phyloP scores from a whole-genome alignment of 2,113 vertebrate species.

The Platichthys stellatus region DNA sequence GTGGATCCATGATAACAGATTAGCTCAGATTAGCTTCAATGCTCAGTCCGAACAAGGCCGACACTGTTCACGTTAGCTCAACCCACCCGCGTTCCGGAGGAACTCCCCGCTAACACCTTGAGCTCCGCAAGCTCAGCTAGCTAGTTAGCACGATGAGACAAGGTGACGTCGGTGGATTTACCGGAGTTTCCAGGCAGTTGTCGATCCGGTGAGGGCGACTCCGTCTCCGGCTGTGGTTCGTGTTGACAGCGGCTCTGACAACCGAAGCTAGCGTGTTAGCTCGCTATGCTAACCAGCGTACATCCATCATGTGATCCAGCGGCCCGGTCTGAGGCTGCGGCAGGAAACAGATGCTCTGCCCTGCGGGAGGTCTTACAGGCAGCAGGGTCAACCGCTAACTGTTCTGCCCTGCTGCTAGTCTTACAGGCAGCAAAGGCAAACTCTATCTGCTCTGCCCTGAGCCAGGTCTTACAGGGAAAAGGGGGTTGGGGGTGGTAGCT shows the following conservation, averaged over 20 bases:
- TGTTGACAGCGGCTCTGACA: constrained; percentile 57
- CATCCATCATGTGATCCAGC: constrained; percentile 66
- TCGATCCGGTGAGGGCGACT: neutral
- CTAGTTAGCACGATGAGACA: neutral
- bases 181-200: constrained; percentile 4
- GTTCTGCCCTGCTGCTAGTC: too few species aligned
- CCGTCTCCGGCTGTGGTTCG: constrained; percentile 3
- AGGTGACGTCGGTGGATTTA: constrained; percentile 24
- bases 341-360: neutral
- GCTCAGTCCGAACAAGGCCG: constrained; percentile 51
- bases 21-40: constrained; percentile 35
- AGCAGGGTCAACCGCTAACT: neutral
- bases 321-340: neutral
- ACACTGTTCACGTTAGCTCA: constrained; percentile 39
- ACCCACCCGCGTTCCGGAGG: constrained; percentile 34
- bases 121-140: constrained; percentile 38
- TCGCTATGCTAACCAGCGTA: constrained; percentile 12
- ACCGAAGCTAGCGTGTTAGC: constrained; percentile 62
- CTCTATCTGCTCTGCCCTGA: neutral
- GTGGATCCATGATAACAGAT: neutral
- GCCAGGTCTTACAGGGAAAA: neutral
- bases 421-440: too few species aligned
- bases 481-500: too few species aligned
- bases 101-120: constrained; percentile 53
- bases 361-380: neutral